Base-by-base conservation (phyloP, 1,140 invertebrate genomes). In the Atopsyche davidsoni region DNA sequence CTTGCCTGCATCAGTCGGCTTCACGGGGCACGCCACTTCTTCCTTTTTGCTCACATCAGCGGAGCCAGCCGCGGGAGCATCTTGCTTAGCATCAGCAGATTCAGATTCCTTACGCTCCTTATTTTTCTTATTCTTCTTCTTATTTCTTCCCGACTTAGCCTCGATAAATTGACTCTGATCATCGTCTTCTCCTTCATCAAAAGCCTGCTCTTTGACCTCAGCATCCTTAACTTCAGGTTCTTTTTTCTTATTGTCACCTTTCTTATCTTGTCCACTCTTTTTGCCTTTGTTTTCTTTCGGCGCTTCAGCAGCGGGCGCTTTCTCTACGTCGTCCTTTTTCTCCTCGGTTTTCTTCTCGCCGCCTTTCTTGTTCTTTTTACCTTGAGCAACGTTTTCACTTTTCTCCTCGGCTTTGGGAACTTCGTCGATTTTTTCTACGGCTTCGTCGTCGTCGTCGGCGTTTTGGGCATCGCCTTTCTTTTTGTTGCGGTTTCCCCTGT, bases 401-500 rank as follows among this genome's bases (percentile, higher is more conserved):
- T 21, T 25, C 21, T 32, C 35, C 18, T 25, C 19, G 18, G 22
- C 25, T 11, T 48, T 38, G 2, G 34, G 13, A 21, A 32, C 25
- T 42, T 42, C 23, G 10, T 23, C 28, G n/a, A 23, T 13, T 22
- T 36, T 24, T 43, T 38, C 42, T 23, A 10, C 21, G 1, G 4
- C 38, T 4, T 36, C 41, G 19, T 56, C 43, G 38, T 10, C 18
- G 2, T 10, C 48, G 21, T 34, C 44, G 22, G 28, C 14, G 7
- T 4, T 40, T 16, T 22, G 11, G 28, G 36, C 28, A 24, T 43
- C 46, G 4, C 11, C 22, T 31, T 54, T 40, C 18, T 57, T 53
- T 22, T 53, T 57, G 14, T 50, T 57, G 23, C 41, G 49, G 19
- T 49, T 57, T 13, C 44, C 44, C 21, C 55, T 17, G 41, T 57